Percentiles rank a stretch among this genome's conserved stretches.
phyloP scores from a whole-genome alignment of 53 echinoderm and acorn worm species.

The Arbacia lixula region DNA sequence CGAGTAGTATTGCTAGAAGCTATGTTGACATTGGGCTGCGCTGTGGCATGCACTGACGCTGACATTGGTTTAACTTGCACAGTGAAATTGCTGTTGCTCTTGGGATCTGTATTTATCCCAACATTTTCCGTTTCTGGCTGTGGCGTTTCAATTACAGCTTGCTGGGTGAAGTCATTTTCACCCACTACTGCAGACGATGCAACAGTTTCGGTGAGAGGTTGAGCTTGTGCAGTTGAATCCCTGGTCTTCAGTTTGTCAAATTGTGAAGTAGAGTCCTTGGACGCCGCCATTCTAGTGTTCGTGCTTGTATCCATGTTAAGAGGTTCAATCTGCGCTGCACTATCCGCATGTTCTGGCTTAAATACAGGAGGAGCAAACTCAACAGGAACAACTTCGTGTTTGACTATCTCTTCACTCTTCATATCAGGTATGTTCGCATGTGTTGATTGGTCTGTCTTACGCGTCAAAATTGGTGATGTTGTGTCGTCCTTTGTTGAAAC shows the following conservation, averaged over 20 bases:
- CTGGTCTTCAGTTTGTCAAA: slow-evolving; percentile 1
- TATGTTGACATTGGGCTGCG: neutral
- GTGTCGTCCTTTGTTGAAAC: slow-evolving; percentile 11
- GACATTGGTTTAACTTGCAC: slow-evolving; percentile 17
- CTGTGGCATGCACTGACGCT: neutral
- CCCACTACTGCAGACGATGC: neutral
- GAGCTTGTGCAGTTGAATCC: slow-evolving; percentile 11
- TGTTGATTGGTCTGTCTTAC: slow-evolving; percentile 11
- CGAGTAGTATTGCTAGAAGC: slow-evolving; percentile 1
- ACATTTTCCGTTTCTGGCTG: neutral
- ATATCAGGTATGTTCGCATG: slow-evolving; percentile 39
- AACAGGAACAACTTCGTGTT: slow-evolving; percentile 16
- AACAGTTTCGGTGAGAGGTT: neutral
- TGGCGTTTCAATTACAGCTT: neutral
- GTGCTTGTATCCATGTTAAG: slow-evolving; percentile 19
- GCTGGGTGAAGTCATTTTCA: slow-evolving; percentile 6
- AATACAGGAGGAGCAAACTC: slow-evolving; percentile 40
- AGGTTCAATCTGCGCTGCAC: slow-evolving; percentile 54
- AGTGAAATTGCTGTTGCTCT: neutral
- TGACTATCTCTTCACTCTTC: slow-evolving; percentile 26
- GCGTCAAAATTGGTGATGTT: slow-evolving; percentile 6
- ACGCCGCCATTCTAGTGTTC: slow-evolving; percentile 4
- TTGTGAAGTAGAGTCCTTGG: slow-evolving; percentile 39
- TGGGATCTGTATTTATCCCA: slow-evolving; percentile 41
- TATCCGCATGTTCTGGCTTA: slow-evolving; percentile 50